Conservation (phyloP, 1,140 invertebrate genomes). For the Coenobita brevimanus region DNA sequence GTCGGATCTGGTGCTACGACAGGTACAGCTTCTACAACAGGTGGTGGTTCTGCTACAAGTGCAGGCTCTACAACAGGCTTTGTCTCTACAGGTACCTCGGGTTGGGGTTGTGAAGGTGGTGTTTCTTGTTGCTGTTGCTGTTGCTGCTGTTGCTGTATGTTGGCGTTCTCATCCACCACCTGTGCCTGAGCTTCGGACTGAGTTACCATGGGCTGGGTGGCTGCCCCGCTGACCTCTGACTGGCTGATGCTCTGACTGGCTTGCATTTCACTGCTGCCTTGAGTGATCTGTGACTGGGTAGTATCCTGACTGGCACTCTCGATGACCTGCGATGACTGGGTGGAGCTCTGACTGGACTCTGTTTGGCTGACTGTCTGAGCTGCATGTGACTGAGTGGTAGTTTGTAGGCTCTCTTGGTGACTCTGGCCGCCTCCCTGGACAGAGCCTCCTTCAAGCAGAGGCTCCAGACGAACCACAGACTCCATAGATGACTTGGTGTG, state of each 20-base stretch:
- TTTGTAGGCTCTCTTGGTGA: background rate
- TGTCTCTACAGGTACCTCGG: background rate
- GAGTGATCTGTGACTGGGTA: background rate
- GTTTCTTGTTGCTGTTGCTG: background rate
- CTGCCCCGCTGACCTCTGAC: background rate
- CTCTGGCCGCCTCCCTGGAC: background rate
- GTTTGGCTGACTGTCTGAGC: conserved; percentile 8
- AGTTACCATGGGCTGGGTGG: background rate
- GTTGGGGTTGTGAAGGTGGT: background rate
- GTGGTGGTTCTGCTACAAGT: background rate
- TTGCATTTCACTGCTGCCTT: conserved; percentile 30
- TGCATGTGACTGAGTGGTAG: background rate
- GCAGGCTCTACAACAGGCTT: background rate
- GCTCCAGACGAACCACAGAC: conserved; percentile 42
- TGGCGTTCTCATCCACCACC: conserved; percentile 51
- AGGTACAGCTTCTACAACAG: background rate
- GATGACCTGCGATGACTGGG: background rate
- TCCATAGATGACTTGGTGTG: conserved; percentile 26
- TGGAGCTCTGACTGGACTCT: conserved; percentile 28
- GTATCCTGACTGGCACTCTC: background rate
- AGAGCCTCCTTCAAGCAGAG: background rate
- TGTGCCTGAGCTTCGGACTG: conserved; percentile 21
- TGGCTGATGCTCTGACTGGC: conserved; percentile 7
- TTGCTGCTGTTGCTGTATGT: conserved; percentile 24
- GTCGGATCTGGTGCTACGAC: background rate